These are phyloP conservation scores for Pomatostomus ruficeps DNA, from an alignment of 2,113 vertebrate species.

Conservation along the genomic window DNA sequence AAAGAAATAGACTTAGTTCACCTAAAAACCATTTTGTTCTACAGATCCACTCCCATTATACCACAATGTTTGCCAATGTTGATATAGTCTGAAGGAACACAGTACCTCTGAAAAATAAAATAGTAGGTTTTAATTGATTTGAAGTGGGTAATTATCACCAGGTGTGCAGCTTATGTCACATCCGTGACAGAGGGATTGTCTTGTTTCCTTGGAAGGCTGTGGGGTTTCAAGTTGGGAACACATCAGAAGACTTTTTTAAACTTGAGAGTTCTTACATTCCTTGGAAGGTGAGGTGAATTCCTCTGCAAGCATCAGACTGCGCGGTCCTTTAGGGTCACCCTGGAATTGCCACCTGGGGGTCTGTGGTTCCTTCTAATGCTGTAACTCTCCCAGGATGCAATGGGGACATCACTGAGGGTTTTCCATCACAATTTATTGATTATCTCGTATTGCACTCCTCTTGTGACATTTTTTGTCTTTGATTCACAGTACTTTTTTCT, in stretches of 20 bases:
- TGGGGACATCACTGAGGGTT: neutral
- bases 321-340: neutral
- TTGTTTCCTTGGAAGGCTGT: neutral
- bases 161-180: too few relatives aligned
- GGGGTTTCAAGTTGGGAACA: neutral
- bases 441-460: neutral
- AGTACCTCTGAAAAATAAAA: neutral
- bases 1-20: neutral
- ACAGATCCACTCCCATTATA: neutral
- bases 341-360: too few relatives aligned
- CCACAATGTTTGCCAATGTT: neutral
- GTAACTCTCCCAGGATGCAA: neutral
- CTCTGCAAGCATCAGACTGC: neutral
- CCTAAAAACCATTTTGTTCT: neutral
- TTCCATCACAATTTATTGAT: neutral
- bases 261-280: neutral
- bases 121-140: neutral
- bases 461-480: neutral
- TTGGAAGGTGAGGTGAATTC: neutral
- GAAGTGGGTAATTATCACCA: neutral
- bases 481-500: neutral
- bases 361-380: neutral
- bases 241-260: neutral
- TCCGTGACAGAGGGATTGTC: neutral
- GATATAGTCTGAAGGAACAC: neutral